Base-by-base conservation (phyloP, 2,113 vertebrate species). In the Leuciscus idus region DNA sequence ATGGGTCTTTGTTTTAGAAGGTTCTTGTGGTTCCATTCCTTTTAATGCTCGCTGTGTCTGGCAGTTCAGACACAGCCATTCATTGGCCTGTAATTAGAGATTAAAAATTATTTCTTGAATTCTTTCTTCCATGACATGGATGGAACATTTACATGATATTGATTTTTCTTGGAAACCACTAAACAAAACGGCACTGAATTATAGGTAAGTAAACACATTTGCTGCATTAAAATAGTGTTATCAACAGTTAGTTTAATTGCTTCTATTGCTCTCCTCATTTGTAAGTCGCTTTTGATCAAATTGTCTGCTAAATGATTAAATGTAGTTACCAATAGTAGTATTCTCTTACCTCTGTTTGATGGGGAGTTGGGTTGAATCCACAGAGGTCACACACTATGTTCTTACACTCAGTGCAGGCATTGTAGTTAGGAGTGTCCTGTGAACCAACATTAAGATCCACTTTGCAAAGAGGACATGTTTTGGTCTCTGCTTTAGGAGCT, bases 51-150 rank as follows among this genome's bases (percentile, higher is more conserved):
- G 95, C 70, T 97, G 95, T 96, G 97, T 96, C 92, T 99, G 98
- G 91, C 98, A 99, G 91, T 97, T 98, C 85, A 99, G 96, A 93
- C 98, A 99, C 76, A 99, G 95, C 98, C 98, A 99, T 89, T 99
- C 96, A 21, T 95, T 96, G 55, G 96, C 92, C 98, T 99, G 90
- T 55, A 26, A 90, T 2, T 57, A 85, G 2, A 66, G 46, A 78
- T 21, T 1, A 50, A 43, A 82, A 36, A 59, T 33, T 3, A 75
- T 30, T 23, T 62, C 6, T 61, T 10, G 0, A 48, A 36, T 72
- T 33, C 0, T 21, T 43, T 72, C 12, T 61, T 39, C 28, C 57
- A 26, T 21, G 12, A 61, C 8, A 39, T 23, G 59, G 28, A 36
- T 23, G 33, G 5, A 80, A 39, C 30, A 79, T 52, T 30, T 17